These are phyloP conservation scores for Philaethria dido DNA, from an alignment of 2,888 invertebrate species.

Conservation along the genomic window DNA sequence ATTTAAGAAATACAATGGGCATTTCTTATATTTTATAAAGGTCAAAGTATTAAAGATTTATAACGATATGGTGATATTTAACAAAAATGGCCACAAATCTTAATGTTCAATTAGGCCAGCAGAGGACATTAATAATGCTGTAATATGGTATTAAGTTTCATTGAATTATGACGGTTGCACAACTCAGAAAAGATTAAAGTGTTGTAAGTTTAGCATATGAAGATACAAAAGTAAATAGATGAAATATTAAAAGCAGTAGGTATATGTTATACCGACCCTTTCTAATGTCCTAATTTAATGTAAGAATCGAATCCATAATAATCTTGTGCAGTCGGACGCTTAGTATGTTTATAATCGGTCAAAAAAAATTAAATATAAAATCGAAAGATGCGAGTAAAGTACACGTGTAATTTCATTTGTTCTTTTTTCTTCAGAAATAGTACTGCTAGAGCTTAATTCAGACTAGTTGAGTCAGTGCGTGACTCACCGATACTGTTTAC, in stretches of 20 bases:
- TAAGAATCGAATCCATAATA: background rate
- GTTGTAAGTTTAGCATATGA: background rate
- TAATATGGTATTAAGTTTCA: constrained; percentile 43
- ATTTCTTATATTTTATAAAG: constrained; percentile 9
- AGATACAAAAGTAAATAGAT: background rate
- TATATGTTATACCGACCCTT: background rate
- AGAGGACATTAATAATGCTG: constrained; percentile 41
- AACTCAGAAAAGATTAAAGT: constrained; percentile 32
- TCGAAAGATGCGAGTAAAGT: background rate
- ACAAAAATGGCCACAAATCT: constrained; percentile 39
- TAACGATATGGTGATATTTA: constrained; percentile 14
- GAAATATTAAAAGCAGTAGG: background rate
- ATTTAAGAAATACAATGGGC: background rate
- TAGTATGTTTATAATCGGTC: background rate
- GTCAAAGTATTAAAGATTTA: constrained; percentile 8
- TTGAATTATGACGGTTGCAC: constrained; percentile 44
- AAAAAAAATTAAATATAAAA: background rate
- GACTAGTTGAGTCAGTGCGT: constrained; percentile 53
- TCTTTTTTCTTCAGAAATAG: constrained; percentile 43
- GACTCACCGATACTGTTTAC: constrained; percentile 49
- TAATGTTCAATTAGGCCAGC: constrained; percentile 36
- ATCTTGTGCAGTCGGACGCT: background rate
- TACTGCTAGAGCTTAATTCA: constrained; percentile 54
- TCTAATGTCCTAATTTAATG: background rate
- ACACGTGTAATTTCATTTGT: constrained; percentile 19